phyloP scores from a whole-genome alignment of 2,113 vertebrate species.

The Cochlearius cochlearius region DNA sequence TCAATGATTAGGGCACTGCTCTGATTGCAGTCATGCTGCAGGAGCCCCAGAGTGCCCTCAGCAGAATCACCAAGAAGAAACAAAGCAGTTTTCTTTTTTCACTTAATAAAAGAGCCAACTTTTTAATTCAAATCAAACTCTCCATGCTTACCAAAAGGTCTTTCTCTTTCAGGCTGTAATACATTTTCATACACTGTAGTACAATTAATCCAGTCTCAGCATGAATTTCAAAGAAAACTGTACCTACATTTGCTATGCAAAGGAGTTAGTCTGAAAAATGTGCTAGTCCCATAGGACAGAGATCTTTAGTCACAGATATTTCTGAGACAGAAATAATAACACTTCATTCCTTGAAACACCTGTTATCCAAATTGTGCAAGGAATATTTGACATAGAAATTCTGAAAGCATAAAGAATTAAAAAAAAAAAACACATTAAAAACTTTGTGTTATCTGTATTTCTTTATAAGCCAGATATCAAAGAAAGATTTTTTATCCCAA shows the following conservation, averaged over 20 bases:
- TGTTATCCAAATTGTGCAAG: background rate
- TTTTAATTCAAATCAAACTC: background rate
- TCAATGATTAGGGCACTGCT: background rate
- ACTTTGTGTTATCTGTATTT: background rate
- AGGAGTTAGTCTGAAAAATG: background rate
- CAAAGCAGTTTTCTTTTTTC: background rate
- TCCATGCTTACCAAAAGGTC: background rate
- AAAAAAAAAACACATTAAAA: background rate
- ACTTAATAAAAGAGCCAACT: background rate
- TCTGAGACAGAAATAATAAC: background rate
- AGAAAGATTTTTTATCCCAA: background rate
- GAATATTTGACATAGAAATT: background rate
- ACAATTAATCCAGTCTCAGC: background rate
- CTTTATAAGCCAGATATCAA: background rate
- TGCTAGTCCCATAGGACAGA: background rate
- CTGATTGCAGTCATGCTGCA: background rate
- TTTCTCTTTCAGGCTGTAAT: background rate
- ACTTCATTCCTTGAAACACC: background rate
- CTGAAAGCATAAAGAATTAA: background rate
- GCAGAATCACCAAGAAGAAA: background rate
- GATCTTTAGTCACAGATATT: background rate
- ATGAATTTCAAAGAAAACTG: background rate
- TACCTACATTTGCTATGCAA: background rate
- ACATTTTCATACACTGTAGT: too few species aligned
- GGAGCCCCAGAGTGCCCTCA: background rate